phyloP scores from a whole-genome alignment of 2,113 vertebrate species.

The Atlantisia rogersi region DNA sequence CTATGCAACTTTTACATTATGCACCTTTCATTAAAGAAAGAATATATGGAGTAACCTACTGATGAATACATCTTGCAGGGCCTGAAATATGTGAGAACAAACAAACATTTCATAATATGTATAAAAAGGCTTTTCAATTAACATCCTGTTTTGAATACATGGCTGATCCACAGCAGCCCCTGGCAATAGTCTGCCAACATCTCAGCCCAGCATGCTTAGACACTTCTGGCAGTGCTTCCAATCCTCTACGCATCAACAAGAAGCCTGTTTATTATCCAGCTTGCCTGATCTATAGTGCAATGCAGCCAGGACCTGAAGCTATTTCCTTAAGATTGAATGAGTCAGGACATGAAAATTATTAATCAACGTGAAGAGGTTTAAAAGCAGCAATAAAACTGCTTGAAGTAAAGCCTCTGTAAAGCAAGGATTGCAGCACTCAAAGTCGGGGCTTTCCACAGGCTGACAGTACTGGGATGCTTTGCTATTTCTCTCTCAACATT shows the following conservation, averaged over 20 bases:
- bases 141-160: slow-evolving; percentile 39
- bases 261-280: slow-evolving; percentile 62
- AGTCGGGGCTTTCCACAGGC: slow-evolving; percentile 63
- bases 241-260: slow-evolving; percentile 47
- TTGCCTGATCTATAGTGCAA: slow-evolving; percentile 47
- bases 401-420: slow-evolving; percentile 55
- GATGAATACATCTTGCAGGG: slow-evolving; percentile 11
- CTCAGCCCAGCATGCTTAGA: slow-evolving; percentile 27
- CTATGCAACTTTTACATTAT: not conserved
- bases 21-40: slow-evolving; percentile 8
- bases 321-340: slow-evolving; percentile 69
- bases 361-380: slow-evolving; percentile 64
- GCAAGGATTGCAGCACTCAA: slow-evolving; percentile 31
- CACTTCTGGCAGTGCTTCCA: slow-evolving; percentile 41
- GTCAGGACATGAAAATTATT: slow-evolving; percentile 73
- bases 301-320: slow-evolving; percentile 48
- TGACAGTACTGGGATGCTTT: slow-evolving; percentile 34
- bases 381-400: slow-evolving; percentile 53
- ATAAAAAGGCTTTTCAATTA: slow-evolving; percentile 51
- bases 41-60: not conserved
- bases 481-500: slow-evolving; percentile 23
- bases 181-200: slow-evolving; percentile 46
- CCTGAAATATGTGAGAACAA: slow-evolving; percentile 45
- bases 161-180: slow-evolving; percentile 24
- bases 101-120: slow-evolving; percentile 46